These are phyloP conservation scores for Struthio camelus DNA, from an alignment of 2,113 vertebrate genomes.

Conservation along the genomic window DNA sequence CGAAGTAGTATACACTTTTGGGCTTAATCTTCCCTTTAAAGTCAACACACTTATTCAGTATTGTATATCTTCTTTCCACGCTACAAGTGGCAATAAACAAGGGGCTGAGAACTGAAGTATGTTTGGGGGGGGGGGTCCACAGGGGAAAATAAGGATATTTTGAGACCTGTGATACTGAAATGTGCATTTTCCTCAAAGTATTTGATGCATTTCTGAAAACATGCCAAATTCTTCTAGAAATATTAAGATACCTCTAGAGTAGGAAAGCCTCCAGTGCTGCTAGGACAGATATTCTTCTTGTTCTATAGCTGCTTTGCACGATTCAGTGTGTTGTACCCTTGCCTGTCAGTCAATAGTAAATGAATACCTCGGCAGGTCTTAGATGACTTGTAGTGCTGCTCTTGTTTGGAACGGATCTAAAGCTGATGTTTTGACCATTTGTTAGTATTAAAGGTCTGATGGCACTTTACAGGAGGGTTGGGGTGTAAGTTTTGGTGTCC, in stretches of 20 bases:
- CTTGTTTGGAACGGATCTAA: conserved; percentile 8
- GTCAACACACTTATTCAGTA: background rate
- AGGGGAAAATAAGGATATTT: background rate
- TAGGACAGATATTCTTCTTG: background rate
- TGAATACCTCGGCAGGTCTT: background rate
- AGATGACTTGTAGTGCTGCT: conserved; percentile 7
- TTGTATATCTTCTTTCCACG: background rate
- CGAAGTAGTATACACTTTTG: background rate
- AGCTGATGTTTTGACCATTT: conserved; percentile 39
- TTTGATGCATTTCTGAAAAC: background rate
- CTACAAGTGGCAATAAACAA: background rate
- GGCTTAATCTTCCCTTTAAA: conserved; percentile 9
- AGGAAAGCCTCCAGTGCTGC: background rate
- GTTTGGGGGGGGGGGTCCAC: background rate
- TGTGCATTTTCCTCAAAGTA: background rate
- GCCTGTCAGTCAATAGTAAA: background rate
- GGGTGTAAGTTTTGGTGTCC: conserved; percentile 23
- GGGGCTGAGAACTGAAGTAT: background rate
- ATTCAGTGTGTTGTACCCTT: background rate
- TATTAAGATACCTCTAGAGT: background rate
- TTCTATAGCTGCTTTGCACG: background rate
- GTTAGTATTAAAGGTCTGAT: conserved; percentile 1
- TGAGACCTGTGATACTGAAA: background rate
- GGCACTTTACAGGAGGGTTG: conserved; percentile 32
- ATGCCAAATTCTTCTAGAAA: background rate